Percentiles rank a stretch among this genome's conserved stretches.
Conservation (phyloP, 2,113 vertebrate genomes). For the Oostethus manadensis region DNA sequence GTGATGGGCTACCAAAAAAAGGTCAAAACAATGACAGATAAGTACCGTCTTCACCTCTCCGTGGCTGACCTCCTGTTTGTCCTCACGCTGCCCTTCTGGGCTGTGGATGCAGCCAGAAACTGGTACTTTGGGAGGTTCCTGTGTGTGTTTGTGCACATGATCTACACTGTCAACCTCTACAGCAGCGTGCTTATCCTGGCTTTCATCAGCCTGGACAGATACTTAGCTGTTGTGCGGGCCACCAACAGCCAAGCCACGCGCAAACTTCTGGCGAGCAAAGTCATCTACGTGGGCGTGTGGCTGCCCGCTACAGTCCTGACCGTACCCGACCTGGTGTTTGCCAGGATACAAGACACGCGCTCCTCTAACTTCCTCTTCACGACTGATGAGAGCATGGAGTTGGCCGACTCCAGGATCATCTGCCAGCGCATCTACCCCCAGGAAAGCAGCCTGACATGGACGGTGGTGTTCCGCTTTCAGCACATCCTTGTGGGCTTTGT, state of each 20-base stretch:
- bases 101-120: constrained; percentile 81
- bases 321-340: constrained; percentile 89
- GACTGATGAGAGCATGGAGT: constrained; percentile 2
- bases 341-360: constrained; percentile 46
- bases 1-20: constrained; percentile 98
- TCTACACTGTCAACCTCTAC: constrained; percentile 96
- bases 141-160: constrained; percentile 87
- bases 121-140: constrained; percentile 89
- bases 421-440: constrained; percentile 86
- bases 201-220: constrained; percentile 94
- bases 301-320: constrained; percentile 86
- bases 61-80: constrained; percentile 94
- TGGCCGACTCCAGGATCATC: constrained; percentile 44
- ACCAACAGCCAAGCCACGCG: constrained; percentile 87
- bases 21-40: constrained; percentile 91
- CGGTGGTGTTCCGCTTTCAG: constrained; percentile 84
- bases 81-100: constrained; percentile 94
- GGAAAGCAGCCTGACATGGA: constrained; percentile 65
- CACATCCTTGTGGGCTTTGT: constrained; percentile 90
- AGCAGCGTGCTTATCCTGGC: constrained; percentile 95
- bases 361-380: constrained; percentile 24
- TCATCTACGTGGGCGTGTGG: constrained; percentile 92
- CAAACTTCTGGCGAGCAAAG: constrained; percentile 82
- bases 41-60: constrained; percentile 92
- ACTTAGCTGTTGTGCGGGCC: constrained; percentile 89